Base-by-base conservation (phyloP, 2,888 invertebrate genomes). In the Standfussiana lucernea region DNA sequence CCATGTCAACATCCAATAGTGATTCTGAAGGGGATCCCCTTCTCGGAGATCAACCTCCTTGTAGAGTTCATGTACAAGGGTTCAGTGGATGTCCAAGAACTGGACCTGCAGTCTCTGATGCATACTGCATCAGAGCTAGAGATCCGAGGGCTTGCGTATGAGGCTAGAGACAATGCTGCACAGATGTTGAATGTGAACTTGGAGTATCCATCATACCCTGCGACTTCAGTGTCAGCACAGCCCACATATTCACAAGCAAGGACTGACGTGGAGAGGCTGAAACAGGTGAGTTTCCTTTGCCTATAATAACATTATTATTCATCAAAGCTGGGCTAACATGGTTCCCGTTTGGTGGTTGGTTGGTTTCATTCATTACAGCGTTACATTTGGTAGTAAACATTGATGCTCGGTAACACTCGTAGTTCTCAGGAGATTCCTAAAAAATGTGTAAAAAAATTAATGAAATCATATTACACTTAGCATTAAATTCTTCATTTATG, bases 61-160 rank as follows among this genome's bases (percentile, higher is more conserved):
- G 95, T 98, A 82, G 98, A 98, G 91, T 97, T 98, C 84, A 98
- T 98, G 97, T 98, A 98, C 93, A 97, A 97, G 85, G 98, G 98
- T 1, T 97, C 97, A 4, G 97, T 98, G 79, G 97, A 98, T 88
- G 97, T 98, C 11, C 97, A 97, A 70, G 97, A 97, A 80, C 95
- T 97, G 85, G 97, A 97, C 88, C 93, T 98, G 50, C 97, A 97
- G 82, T 97, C 97, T 0, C 91, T 98, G 73, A 97, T 97, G 94
- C 97, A 97, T 88, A 97, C 98, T 50, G 98, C 98, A 0, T 97
- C 97, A 7, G 98, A 98, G 88, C 93, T 98, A 72, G 97, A 98
- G 92, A 97, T 98, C 75, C 96, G 97, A 86, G 98, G 98, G 7
- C 94, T 97, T 73, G 97, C 97, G 1, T 97, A 97, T 69, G 97